Percentiles rank a stretch among this genome's conserved stretches.
phyloP scores from a whole-genome alignment of 2,113 vertebrate species.

The Poeciliopsis retropinna region DNA sequence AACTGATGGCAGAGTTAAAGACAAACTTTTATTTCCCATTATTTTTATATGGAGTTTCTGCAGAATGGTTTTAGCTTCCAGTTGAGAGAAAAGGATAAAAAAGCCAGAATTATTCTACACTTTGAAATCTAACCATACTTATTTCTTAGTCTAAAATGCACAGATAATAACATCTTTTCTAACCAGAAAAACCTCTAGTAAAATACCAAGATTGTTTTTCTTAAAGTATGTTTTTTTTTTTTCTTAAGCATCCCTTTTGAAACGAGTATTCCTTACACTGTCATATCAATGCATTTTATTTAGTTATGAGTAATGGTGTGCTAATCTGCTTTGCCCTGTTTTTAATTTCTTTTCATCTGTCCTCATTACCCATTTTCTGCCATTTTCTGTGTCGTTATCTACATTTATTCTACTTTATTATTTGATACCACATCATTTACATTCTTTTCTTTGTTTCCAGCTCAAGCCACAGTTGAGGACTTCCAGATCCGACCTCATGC shows the following conservation, averaged over 20 bases:
- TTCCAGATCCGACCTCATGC: slow-evolving; percentile 99
- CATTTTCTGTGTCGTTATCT: background rate
- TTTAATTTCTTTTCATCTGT: background rate
- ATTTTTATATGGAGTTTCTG: background rate
- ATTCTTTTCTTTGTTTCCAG: slow-evolving; percentile 79
- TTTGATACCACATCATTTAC: slow-evolving; percentile 25
- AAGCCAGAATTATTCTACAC: too few species aligned
- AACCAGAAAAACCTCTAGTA: background rate
- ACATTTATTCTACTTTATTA: slow-evolving; percentile 8
- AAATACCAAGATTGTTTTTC: background rate
- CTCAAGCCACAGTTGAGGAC: slow-evolving; percentile 96
- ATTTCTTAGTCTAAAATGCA: background rate
- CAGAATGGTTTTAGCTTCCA: background rate
- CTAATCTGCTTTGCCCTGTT: background rate
- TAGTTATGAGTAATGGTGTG: too few species aligned
- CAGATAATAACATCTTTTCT: background rate
- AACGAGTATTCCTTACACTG: background rate
- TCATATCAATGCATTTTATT: too few species aligned
- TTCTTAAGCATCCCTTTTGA: background rate
- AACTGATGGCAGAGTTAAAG: background rate
- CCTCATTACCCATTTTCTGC: background rate
- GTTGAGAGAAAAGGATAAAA: background rate
- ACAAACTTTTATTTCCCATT: background rate
- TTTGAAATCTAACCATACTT: background rate
- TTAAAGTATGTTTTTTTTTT: background rate